Evolutionary conservation across 2,888 invertebrate genomes (phyloP).

Genomic region (Callyntrura guangdongensis): DNA sequence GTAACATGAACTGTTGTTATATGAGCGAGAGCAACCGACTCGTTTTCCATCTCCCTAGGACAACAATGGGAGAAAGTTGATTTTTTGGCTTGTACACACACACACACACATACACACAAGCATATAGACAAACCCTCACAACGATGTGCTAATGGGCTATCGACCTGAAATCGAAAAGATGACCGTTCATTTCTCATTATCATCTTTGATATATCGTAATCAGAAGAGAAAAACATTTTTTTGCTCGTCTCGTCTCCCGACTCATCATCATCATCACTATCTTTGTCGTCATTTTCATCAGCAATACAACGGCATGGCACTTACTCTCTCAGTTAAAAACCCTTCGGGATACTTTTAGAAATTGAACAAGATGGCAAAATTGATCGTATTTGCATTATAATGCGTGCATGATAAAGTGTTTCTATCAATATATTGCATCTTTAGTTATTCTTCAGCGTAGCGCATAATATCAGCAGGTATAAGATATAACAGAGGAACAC

Average conservation of each 20-base stretch:
- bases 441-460: too few species aligned
- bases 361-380: constrained; percentile 58
- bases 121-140: constrained; percentile 30
- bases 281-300: constrained; percentile 20
- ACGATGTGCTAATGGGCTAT: constrained; percentile 78
- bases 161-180: constrained; percentile 78
- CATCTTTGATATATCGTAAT: constrained; percentile 56
- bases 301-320: constrained; percentile 14
- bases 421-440: constrained; percentile 20
- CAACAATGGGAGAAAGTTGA: constrained; percentile 79
- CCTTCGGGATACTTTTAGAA: constrained; percentile 63
- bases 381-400: constrained; percentile 59
- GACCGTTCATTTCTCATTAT: constrained; percentile 70
- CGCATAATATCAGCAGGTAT: neutral
- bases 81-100: constrained; percentile 51
- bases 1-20: neutral
- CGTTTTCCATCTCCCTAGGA: constrained; percentile 75
- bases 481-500: neutral
- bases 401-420: constrained; percentile 37
- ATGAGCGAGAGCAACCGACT: constrained; percentile 47
- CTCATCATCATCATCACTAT: constrained; percentile 30
- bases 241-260: constrained; percentile 6
- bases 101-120: too few species aligned
- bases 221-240: constrained; percentile 41
- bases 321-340: constrained; percentile 43